Evolutionary conservation across 2,797 vertebrate genomes (phyloP), one percentile per base, ranked within the genome.

Genomic region (Trachops cirrhosus): DNA sequence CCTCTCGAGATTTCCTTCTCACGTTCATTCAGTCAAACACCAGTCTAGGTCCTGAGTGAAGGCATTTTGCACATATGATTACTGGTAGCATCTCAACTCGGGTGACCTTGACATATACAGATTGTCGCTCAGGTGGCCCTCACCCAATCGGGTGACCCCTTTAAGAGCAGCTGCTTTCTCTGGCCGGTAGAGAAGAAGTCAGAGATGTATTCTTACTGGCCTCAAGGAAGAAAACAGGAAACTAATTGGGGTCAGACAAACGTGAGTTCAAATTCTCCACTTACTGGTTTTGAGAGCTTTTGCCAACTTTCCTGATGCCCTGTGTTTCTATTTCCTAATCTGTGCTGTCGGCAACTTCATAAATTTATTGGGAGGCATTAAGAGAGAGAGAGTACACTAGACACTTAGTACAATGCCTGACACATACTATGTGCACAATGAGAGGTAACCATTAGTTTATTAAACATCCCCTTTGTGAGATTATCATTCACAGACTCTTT

Each of bases 391-490:
- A 3, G 21, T 16, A 4, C 3, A 3, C 3, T 9, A 50, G 78
- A 48, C 12, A 34, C 48, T 11, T 11, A 12, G 32, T 6, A 1
- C 16, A 8, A 1, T 46, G 46, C n/a, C 59, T 24, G n/a, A 39
- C n/a, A 16, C 4, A 0, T 2, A 15, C 19, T 12, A 5, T 5
- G 4, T 44, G 3, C 9, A 12, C 16, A 15, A 1, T 10, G 34
- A 86, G 80, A 93, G 24, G 8, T 15, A 29, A 78, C 4, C 16
- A 10, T 3, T 26, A 7, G n/a, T 32, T 87, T 41, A 29, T 3
- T 24, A 16, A 57, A 64, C 16, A 2, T 70, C 73, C 41, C 15
- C 21, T 71, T 71, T 29, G 24, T 73, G 54, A 70, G 41, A n/a
- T 59, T 41, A n/a, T 41, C 64, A 11, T 52, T 93, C 82, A 14